Conservation (phyloP, 2,797 vertebrate genomes). For the Rhinichthys osculus region DNA sequence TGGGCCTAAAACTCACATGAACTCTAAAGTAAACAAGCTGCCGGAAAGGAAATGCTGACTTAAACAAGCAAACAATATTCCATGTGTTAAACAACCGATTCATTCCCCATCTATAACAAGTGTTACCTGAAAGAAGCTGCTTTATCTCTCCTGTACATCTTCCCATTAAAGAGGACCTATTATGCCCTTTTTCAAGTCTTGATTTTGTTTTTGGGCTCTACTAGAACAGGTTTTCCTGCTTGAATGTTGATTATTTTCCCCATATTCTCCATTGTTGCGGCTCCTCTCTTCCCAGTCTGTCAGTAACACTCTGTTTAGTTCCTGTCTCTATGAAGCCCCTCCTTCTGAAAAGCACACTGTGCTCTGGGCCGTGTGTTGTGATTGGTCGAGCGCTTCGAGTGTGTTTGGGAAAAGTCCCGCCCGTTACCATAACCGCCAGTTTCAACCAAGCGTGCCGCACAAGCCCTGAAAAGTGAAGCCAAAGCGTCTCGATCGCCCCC, state of each 20-base stretch:
- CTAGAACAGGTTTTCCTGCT: background rate
- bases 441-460: background rate
- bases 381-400: background rate
- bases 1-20: background rate
- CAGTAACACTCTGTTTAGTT: background rate
- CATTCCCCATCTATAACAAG: background rate
- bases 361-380: background rate
- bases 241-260: background rate
- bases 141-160: slow-evolving; percentile 7
- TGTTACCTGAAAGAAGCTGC: background rate
- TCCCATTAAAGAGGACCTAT: background rate
- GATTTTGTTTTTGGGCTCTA: background rate
- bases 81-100: background rate
- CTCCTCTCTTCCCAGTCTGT: background rate
- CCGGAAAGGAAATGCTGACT: background rate
- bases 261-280: background rate
- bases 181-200: background rate
- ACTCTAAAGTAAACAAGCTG: background rate
- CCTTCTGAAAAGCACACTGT: background rate
- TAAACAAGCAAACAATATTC: background rate
- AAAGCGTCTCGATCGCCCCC: too few species aligned
- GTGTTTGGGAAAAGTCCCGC: background rate
- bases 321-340: background rate
- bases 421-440: background rate
- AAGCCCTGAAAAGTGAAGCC: too few species aligned